A percentile compares a stretch with the other conserved stretches of the same genome.
phyloP scores from a whole-genome alignment of 2,797 vertebrate genomes.

The Aulostomus chinensis region DNA sequence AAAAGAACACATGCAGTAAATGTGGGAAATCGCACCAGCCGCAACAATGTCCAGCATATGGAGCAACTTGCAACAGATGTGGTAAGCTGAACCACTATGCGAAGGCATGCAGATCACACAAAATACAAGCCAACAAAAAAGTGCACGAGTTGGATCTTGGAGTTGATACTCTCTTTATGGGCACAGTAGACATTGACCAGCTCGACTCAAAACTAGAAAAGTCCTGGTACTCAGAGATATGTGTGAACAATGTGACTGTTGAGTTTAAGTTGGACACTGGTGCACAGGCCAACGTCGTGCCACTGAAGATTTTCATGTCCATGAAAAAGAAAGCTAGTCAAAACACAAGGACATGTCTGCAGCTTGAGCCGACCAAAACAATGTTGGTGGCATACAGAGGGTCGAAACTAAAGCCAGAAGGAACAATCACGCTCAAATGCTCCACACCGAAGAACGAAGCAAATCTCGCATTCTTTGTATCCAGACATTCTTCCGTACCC shows the following conservation, averaged over 20 bases:
- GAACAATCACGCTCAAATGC: constrained; percentile 3
- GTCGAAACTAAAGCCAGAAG: constrained; percentile 9
- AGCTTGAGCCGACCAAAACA: constrained; percentile 1
- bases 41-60: too few species aligned
- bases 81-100: constrained; percentile 13
- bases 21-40: too few species aligned
- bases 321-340: not conserved
- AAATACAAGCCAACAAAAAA: too few species aligned
- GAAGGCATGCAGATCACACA: constrained; percentile 8
- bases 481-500: constrained; percentile 9
- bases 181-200: not conserved
- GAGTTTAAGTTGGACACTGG: constrained; percentile 21
- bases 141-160: not conserved
- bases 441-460: constrained; percentile 8
- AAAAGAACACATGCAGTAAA: constrained; percentile 2
- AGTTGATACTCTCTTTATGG: not conserved
- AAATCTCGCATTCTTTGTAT: constrained; percentile 14
- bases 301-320: not conserved
- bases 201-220: not conserved
- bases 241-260: not conserved
- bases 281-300: constrained; percentile 22
- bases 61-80: too few species aligned
- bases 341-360: not conserved
- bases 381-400: constrained; percentile 15
- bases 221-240: constrained; percentile 1